A percentile compares a stretch with the other conserved stretches of the same genome.
These are phyloP conservation scores for Progne subis DNA, from an alignment of 2,113 vertebrate genomes.

Conservation along the genomic window DNA sequence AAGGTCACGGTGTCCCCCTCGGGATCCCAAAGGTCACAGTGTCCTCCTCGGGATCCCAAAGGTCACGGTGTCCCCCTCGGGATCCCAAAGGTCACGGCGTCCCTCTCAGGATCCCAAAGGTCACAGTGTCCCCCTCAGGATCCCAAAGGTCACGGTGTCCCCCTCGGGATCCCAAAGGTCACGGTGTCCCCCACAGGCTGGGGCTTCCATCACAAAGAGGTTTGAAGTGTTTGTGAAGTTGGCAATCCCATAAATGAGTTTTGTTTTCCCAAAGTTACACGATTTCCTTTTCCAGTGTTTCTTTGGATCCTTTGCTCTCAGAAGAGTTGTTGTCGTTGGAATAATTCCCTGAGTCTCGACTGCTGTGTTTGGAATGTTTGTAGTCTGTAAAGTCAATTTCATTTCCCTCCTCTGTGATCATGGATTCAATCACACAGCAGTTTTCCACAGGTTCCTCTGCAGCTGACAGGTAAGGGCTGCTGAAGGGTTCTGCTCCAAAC, in stretches of 20 bases:
- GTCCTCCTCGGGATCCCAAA: neutral
- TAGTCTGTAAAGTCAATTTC: neutral
- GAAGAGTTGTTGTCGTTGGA: conserved; percentile 57
- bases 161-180: neutral
- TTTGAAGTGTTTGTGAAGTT: neutral
- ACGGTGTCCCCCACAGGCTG: too few relatives aligned
- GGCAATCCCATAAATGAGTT: neutral
- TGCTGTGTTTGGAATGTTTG: conserved; percentile 40
- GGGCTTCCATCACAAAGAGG: neutral
- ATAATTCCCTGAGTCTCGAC: conserved; percentile 75
- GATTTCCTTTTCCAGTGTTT: neutral
- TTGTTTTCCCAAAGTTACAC: neutral
- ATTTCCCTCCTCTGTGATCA: neutral
- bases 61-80: too few relatives aligned
- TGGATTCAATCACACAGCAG: conserved; percentile 55
- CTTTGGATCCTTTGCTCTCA: neutral
- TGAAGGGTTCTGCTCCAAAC: neutral
- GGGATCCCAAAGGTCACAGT: neutral
- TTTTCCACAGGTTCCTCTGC: conserved; percentile 60
- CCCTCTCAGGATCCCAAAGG: neutral
- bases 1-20: neutral
- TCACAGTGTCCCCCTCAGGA: neutral
- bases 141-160: neutral
- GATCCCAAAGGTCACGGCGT: neutral
- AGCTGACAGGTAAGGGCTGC: conserved; percentile 1